These are phyloP conservation scores for Drosophila emarginata DNA, from an alignment of 2,888 invertebrate genomes.

Conservation along the genomic window DNA sequence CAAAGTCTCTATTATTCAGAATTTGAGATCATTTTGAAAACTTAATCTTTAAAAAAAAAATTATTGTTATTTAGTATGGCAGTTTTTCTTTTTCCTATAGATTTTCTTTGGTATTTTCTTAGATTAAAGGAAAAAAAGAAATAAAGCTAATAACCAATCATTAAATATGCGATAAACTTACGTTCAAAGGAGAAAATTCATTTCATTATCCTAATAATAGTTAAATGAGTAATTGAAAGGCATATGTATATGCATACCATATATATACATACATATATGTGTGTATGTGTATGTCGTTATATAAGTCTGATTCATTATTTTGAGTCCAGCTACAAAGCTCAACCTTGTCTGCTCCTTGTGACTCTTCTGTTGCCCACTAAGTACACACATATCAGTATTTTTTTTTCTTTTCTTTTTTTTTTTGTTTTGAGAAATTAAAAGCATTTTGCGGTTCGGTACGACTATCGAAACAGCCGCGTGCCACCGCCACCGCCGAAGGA, in stretches of 20 bases:
- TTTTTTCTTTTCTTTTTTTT: neutral
- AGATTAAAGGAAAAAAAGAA: neutral
- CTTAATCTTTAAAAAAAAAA: neutral
- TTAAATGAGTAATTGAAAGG: neutral
- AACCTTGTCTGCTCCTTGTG: conserved; percentile 6
- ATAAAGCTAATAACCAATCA: conserved; percentile 1
- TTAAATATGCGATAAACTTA: neutral
- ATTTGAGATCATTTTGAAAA: neutral
- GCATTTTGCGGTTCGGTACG: conserved; percentile 72
- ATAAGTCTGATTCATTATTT: conserved; percentile 9
- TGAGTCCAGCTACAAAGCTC: neutral
- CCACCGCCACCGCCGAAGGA: conserved; percentile 39
- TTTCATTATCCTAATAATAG: neutral
- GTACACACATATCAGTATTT: conserved; percentile 60
- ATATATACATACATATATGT: too few species aligned
- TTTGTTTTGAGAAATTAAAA: conserved; percentile 70
- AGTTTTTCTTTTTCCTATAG: neutral
- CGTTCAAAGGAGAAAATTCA: neutral
- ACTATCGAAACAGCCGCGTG: conserved; percentile 67
- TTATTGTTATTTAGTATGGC: neutral
- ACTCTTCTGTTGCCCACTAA: conserved; percentile 8
- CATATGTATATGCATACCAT: too few species aligned
- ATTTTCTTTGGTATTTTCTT: conserved; percentile 1
- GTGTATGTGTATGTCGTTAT: neutral
- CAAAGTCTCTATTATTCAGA: neutral